These are phyloP conservation scores for Araneus ventricosus DNA, from an alignment of 1,140 invertebrate genomes.

Conservation along the genomic window DNA sequence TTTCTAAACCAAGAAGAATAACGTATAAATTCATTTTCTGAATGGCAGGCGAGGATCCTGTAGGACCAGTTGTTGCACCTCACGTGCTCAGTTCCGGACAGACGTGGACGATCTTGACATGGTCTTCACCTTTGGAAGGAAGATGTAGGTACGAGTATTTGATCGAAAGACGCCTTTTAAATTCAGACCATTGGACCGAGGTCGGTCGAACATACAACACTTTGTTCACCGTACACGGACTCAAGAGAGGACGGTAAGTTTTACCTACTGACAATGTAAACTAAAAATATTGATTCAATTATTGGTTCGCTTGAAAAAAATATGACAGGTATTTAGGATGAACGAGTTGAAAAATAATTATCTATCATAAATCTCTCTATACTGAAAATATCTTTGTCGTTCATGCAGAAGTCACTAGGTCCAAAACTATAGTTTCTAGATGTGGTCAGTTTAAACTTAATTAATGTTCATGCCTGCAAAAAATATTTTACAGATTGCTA, in stretches of 20 bases:
- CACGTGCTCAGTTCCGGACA: not conserved
- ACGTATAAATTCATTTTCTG: not conserved
- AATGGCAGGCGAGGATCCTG: not conserved
- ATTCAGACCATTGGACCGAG: slow-evolving; percentile 45
- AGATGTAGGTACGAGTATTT: not conserved
- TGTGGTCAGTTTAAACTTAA: no score
- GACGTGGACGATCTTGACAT: slow-evolving; percentile 41
- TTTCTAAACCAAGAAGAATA: not conserved
- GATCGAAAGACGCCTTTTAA: not conserved
- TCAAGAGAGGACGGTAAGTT: slow-evolving; percentile 14
- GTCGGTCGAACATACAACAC: slow-evolving; percentile 26
- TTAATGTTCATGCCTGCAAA: no score
- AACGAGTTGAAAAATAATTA: no score
- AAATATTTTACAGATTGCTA: no score
- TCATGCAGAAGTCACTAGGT: no score
- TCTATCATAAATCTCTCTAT: no score
- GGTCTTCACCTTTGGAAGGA: not conserved
- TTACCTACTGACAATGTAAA: no score
- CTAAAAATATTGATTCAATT: no score
- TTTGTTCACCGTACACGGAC: slow-evolving; percentile 42
- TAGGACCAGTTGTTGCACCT: not conserved
- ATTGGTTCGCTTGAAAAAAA: no score
- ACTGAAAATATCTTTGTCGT: no score
- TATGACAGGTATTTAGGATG: no score
- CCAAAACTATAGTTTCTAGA: no score